These are phyloP conservation scores for Motacilla tschutschensis DNA, from an alignment of 2,113 vertebrate species.

Conservation along the genomic window DNA sequence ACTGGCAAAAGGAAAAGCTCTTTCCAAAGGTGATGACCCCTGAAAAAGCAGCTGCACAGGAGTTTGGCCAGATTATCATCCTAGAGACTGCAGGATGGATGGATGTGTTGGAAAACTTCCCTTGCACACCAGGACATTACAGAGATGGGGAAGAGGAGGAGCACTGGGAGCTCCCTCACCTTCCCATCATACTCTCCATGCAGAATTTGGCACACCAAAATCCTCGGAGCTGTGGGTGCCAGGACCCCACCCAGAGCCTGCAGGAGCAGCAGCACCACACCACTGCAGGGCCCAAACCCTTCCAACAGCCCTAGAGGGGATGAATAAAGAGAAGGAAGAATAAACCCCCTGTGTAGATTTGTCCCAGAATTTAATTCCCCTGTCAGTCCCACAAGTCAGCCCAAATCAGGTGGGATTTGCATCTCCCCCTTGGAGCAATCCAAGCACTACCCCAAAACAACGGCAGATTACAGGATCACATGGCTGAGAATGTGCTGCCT, in stretches of 20 bases:
- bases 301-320: not conserved
- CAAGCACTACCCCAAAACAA: not conserved
- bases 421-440: not conserved
- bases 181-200: rapidly evolving
- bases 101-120: not conserved
- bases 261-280: not conserved
- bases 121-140: no score
- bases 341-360: not conserved
- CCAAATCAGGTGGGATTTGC: not conserved
- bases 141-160: not conserved
- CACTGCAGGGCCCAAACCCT: not conserved
- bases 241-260: rapidly evolving
- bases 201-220: not conserved
- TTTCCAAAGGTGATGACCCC: not conserved
- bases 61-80: rapidly evolving
- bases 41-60: not conserved
- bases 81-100: not conserved
- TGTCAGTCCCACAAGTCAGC: not conserved
- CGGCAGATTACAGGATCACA: not conserved
- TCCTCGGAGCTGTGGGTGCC: not conserved
- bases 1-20: not conserved
- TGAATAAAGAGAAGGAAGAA: not conserved
- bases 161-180: not conserved
- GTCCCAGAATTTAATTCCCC: not conserved
- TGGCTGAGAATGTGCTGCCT: not conserved